Conservation (phyloP, 2,797 vertebrate genomes). For the Sciurus carolinensis region DNA sequence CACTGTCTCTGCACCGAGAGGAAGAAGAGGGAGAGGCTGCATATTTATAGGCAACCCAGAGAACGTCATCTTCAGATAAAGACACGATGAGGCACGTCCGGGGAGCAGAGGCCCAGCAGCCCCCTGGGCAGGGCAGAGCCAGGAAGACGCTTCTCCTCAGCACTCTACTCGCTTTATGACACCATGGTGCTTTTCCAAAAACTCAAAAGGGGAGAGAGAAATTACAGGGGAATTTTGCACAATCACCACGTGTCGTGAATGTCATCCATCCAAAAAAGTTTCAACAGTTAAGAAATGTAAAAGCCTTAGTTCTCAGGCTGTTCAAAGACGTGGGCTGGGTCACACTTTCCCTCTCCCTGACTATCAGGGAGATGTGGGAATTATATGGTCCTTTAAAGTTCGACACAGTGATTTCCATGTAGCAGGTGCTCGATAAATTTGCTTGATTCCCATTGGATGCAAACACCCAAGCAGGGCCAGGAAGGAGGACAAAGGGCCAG, state of each 20-base stretch:
- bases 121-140: neutral
- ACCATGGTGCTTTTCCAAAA: neutral
- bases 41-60: neutral
- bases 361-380: neutral
- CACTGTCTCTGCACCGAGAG: neutral
- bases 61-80: neutral
- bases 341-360: neutral
- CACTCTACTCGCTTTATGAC: conserved; percentile 15
- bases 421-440: rapidly evolving
- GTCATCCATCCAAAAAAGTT: neutral
- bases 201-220: conserved; percentile 7
- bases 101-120: neutral
- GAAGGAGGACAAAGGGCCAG: rapidly evolving
- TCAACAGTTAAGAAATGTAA: neutral
- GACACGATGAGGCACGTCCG: neutral
- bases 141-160: neutral
- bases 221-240: neutral
- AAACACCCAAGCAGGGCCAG: rapidly evolving
- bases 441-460: rapidly evolving
- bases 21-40: neutral
- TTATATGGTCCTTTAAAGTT: neutral
- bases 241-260: neutral
- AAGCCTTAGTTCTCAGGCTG: neutral
- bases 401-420: rapidly evolving
- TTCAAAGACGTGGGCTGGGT: neutral